phyloP scores from a whole-genome alignment of 2,888 invertebrate genomes.

The Bhutanitis thaidina region DNA sequence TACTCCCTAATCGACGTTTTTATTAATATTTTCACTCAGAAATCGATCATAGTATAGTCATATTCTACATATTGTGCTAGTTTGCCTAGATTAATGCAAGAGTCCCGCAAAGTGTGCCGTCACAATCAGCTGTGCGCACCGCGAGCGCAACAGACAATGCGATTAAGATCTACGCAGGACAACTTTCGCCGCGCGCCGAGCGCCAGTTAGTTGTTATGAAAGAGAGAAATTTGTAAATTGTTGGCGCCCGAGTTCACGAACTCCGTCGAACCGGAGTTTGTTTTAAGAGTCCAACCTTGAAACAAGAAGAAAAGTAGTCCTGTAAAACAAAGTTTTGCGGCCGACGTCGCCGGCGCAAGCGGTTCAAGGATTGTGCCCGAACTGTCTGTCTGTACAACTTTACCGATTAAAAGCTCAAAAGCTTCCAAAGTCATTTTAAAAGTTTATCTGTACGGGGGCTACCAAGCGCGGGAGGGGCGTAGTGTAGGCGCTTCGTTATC shows the following conservation, averaged over 20 bases:
- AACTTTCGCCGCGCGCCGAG: slow-evolving; percentile 80
- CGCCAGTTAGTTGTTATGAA: slow-evolving; percentile 81
- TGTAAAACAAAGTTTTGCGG: slow-evolving; percentile 82
- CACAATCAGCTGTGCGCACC: slow-evolving; percentile 75
- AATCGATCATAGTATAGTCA: no score
- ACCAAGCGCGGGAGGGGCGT: slow-evolving; percentile 45
- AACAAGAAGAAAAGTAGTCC: slow-evolving; percentile 82
- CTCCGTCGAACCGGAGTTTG: slow-evolving; percentile 81
- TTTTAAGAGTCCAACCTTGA: slow-evolving; percentile 82
- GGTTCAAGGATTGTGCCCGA: slow-evolving; percentile 81
- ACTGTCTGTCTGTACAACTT: slow-evolving; percentile 81
- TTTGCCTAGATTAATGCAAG: slow-evolving; percentile 52
- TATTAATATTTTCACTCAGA: neutral
- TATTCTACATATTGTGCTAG: slow-evolving; percentile 19
- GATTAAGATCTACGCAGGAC: slow-evolving; percentile 81
- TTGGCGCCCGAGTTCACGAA: slow-evolving; percentile 81
- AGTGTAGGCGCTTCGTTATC: slow-evolving; percentile 71
- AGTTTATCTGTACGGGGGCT: slow-evolving; percentile 79
- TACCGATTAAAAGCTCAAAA: slow-evolving; percentile 82
- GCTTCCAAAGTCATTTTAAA: slow-evolving; percentile 82
- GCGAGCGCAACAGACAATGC: slow-evolving; percentile 80
- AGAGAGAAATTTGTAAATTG: slow-evolving; percentile 82
- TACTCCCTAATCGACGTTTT: slow-evolving; percentile 1
- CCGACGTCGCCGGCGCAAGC: slow-evolving; percentile 81
- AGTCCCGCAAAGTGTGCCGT: slow-evolving; percentile 67